Conservation (phyloP, 92 coral and sea anemone genomes). For the Hydrozoanthus gracilis region DNA sequence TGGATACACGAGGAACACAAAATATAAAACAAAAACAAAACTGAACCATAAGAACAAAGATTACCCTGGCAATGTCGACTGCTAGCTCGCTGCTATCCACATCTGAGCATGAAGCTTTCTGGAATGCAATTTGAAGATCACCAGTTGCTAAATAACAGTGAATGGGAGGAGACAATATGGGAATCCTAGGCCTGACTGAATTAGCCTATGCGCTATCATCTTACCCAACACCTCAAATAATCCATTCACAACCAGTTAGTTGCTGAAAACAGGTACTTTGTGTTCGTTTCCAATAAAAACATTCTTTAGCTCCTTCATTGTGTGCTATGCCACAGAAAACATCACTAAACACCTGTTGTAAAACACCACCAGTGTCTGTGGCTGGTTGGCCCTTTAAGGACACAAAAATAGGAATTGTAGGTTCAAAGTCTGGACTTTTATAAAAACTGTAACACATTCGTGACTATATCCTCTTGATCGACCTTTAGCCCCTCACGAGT, state of each 20-base stretch:
- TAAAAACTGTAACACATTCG: constrained; percentile 56
- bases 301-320: constrained; percentile 14
- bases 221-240: constrained; percentile 65
- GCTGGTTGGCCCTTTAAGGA: constrained; percentile 62
- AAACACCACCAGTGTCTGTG: constrained; percentile 67
- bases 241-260: constrained; percentile 63
- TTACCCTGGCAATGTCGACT: constrained; percentile 42
- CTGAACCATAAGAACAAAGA: constrained; percentile 7
- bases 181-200: constrained; percentile 72
- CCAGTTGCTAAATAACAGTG: constrained; percentile 60
- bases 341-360: constrained; percentile 62
- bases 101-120: constrained; percentile 54
- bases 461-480: constrained; percentile 56
- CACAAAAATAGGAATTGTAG: constrained; percentile 48
- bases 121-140: constrained; percentile 59
- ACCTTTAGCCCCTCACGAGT: constrained; percentile 55
- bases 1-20: constrained; percentile 15
- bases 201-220: constrained; percentile 66
- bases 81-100: constrained; percentile 45
- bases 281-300: constrained; percentile 49
- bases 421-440: constrained; percentile 66
- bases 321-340: constrained; percentile 39
- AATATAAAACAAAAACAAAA: constrained; percentile 34
- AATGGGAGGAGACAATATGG: constrained; percentile 67
- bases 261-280: constrained; percentile 62